These are phyloP conservation scores for Hipparchia semele DNA, from an alignment of 2,888 invertebrate genomes.

Conservation along the genomic window DNA sequence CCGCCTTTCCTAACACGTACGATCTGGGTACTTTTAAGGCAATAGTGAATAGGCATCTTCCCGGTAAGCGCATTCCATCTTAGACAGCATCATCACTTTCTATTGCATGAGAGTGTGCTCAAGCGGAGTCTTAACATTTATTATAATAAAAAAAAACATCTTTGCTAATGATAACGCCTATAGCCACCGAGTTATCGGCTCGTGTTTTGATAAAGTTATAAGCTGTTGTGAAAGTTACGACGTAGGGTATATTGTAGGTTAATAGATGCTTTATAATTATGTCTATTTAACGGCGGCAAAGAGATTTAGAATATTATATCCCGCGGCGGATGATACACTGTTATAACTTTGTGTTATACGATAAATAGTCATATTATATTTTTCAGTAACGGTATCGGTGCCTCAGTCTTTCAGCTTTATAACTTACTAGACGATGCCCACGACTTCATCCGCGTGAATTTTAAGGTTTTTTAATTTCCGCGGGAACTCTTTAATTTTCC, in stretches of 20 bases:
- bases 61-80: conserved; percentile 5
- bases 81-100: conserved; percentile 6
- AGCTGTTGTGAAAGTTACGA: conserved; percentile 2
- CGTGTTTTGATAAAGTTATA: conserved; percentile 2
- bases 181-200: conserved; percentile 11
- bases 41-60: conserved; percentile 2
- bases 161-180: conserved; percentile 6
- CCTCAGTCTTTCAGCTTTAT: background rate
- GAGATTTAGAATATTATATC: too few relatives aligned
- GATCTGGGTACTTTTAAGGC: background rate
- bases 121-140: background rate
- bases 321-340: too few relatives aligned
- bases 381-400: too few relatives aligned
- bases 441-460: too few relatives aligned
- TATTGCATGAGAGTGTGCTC: background rate
- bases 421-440: too few relatives aligned
- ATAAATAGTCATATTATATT: too few relatives aligned
- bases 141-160: conserved; percentile 3
- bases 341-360: too few relatives aligned
- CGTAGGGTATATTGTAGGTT: too few relatives aligned
- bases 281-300: too few relatives aligned
- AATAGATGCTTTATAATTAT: too few relatives aligned
- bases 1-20: conserved; percentile 1
- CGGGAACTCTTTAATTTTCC: too few relatives aligned
- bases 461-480: too few relatives aligned